Base-by-base conservation (phyloP, 1,140 invertebrate species). In the Cydia fagiglandana region DNA sequence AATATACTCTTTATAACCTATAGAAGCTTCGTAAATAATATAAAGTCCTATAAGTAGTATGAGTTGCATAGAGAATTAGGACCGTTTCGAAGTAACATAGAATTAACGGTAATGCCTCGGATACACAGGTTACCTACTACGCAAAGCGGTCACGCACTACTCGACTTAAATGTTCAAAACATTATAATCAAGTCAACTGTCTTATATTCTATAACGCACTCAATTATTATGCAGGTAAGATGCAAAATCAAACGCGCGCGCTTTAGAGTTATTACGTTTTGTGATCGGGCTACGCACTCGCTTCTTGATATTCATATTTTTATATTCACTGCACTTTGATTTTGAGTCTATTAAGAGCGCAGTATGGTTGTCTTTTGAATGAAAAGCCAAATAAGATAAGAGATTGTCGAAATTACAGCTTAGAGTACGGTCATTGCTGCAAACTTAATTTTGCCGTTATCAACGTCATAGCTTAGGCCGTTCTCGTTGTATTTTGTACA, bases 161-260 rank as follows among this genome's bases (percentile, higher is more conserved):
- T 53, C n/a, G 50, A 53, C 50, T 53, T 53, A 53, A 17, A 53
- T 53, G 50, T 53, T 53, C 50, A 53, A 53, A 53, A 53, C 50
- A 53, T 53, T n/a, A 53, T 53, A 53, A 53, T 53, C 50, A n/a
- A 17, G 50, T 17, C 50, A 53, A n/a, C 15, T 4, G 4, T 17
- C 50, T 53, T 7, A 5, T 17, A 53, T 7, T 10, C 50, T 53
- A 17, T 53, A 17, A 53, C 2, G 17, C 1, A 53, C 50, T 53
- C 6, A n/a, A 53, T 53, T n/a, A 4, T n/a, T 7, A 17, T 7
- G n/a, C 0, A n/a, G 45, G 0, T 17, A 53, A 53, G 50, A 17
- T 53, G 17, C n/a, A n/a, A 53, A 53, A 17, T 53, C 15, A 9
- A 53, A 53, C 50, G 50, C 50, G 50, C 50, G 15, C 50, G 50